phyloP scores from a whole-genome alignment of 2,888 invertebrate species.

The Lasioglossum vierecki region DNA sequence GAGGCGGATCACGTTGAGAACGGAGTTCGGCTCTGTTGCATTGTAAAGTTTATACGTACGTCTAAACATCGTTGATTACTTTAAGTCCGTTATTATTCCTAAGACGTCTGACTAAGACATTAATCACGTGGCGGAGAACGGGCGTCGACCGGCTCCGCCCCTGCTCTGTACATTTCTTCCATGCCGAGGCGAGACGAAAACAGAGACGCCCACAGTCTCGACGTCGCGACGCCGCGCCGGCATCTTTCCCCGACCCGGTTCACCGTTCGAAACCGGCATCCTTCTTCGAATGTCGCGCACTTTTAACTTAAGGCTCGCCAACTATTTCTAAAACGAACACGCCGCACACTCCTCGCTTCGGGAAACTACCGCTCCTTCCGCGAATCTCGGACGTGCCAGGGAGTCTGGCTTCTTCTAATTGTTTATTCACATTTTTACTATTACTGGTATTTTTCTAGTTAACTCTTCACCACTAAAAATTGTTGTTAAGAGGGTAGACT shows the following conservation, averaged over 20 bases:
- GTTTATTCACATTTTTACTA: too few relatives aligned
- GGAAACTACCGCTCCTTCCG: not conserved
- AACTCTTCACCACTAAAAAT: too few relatives aligned
- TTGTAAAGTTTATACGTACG: slow-evolving; percentile 81
- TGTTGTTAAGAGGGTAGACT: too few relatives aligned
- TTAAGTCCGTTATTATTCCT: slow-evolving; percentile 77
- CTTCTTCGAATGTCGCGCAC: slow-evolving; percentile 73
- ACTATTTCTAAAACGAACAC: slow-evolving; percentile 16
- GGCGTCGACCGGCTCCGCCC: slow-evolving; percentile 39
- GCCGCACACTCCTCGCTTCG: not conserved
- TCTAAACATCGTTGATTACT: slow-evolving; percentile 78
- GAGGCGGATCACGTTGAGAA: slow-evolving; percentile 51
- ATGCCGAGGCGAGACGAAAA: slow-evolving; percentile 36
- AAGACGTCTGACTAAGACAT: slow-evolving; percentile 72
- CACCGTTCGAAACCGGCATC: slow-evolving; percentile 38
- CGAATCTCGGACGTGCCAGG: not conserved
- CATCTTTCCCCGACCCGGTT: slow-evolving; percentile 37
- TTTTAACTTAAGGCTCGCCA: slow-evolving; percentile 25
- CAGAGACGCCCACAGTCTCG: slow-evolving; percentile 25
- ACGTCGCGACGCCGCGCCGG: slow-evolving; percentile 4
- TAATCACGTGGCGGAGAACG: slow-evolving; percentile 50
- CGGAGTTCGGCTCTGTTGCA: slow-evolving; percentile 77
- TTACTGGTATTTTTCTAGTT: too few relatives aligned
- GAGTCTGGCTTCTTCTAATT: not conserved
- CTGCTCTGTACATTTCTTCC: slow-evolving; percentile 61